A percentile compares a stretch with the other conserved stretches of the same genome.
Evolutionary conservation across 2,113 vertebrate genomes (phyloP).

Genomic region (Puffinus mauretanicus): DNA sequence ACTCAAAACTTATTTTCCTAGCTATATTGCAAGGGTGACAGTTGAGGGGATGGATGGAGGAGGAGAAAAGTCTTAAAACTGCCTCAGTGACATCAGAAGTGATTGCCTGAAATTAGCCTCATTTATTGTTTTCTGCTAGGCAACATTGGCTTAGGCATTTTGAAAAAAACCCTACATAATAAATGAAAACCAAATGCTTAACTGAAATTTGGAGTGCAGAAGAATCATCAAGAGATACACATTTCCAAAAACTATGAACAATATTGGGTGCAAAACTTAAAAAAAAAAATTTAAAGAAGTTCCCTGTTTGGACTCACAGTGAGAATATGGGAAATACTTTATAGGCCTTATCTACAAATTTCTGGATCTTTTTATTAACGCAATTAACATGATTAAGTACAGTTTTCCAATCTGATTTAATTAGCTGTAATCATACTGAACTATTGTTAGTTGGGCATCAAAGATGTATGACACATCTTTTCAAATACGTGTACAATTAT

Average conservation of each 20-base stretch:
- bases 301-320: not conserved
- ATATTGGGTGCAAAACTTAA: not conserved
- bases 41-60: not conserved
- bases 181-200: not conserved
- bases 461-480: conserved; percentile 42
- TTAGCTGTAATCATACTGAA: conserved; percentile 50
- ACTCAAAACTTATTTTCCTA: not conserved
- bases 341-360: not conserved
- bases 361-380: conserved; percentile 3
- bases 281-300: not conserved
- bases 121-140: not conserved
- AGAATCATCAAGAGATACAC: not conserved
- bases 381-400: conserved; percentile 33
- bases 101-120: not conserved
- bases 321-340: not conserved
- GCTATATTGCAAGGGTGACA: not conserved
- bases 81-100: not conserved
- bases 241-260: not conserved
- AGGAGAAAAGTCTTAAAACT: not conserved
- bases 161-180: not conserved
- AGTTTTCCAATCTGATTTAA: conserved; percentile 54
- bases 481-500: conserved; percentile 17
- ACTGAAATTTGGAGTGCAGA: not conserved
- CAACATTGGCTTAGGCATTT: not conserved
- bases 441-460: conserved; percentile 25